Percentiles rank a stretch among this genome's conserved stretches.
Evolutionary conservation across 2,888 invertebrate genomes (phyloP).

Genomic region (Pardosa pseudoannulata): DNA sequence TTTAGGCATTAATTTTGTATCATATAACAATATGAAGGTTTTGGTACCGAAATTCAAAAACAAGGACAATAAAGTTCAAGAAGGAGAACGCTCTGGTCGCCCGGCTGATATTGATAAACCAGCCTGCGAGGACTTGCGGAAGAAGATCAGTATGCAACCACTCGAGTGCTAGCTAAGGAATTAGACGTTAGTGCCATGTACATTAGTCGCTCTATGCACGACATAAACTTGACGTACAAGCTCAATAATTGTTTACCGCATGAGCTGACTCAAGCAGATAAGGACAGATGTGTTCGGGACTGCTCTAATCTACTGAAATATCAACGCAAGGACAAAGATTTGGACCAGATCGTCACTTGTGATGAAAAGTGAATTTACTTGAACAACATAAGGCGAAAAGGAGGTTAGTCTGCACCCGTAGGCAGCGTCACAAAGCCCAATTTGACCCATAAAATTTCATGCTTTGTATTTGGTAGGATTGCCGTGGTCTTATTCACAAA

Average conservation of each 20-base stretch:
- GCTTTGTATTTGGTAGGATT: not conserved
- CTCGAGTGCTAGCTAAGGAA: constrained; percentile 11
- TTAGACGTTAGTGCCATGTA: constrained; percentile 8
- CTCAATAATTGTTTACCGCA: not conserved
- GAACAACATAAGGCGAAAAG: not conserved
- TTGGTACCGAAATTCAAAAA: not conserved
- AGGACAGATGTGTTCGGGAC: not conserved
- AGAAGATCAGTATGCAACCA: constrained; percentile 28
- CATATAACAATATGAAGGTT: constrained; percentile 14
- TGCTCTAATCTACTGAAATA: not conserved
- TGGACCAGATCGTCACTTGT: constrained; percentile 11
- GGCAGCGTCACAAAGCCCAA: not conserved
- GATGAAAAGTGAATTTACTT: constrained; percentile 1
- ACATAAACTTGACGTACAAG: not conserved
- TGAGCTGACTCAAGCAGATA: constrained; percentile 16
- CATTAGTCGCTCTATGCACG: not conserved
- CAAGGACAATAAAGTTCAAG: not conserved
- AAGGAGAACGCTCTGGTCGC: not conserved
- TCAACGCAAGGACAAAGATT: not conserved
- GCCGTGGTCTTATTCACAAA: too few relatives aligned
- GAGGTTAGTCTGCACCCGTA: not conserved
- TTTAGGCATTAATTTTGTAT: constrained; percentile 6
- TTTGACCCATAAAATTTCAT: not conserved
- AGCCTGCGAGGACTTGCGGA: not conserved
- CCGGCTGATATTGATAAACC: not conserved